Base-by-base conservation (phyloP, 2,888 invertebrate genomes). In the Marasmarcha lunaedactyla region DNA sequence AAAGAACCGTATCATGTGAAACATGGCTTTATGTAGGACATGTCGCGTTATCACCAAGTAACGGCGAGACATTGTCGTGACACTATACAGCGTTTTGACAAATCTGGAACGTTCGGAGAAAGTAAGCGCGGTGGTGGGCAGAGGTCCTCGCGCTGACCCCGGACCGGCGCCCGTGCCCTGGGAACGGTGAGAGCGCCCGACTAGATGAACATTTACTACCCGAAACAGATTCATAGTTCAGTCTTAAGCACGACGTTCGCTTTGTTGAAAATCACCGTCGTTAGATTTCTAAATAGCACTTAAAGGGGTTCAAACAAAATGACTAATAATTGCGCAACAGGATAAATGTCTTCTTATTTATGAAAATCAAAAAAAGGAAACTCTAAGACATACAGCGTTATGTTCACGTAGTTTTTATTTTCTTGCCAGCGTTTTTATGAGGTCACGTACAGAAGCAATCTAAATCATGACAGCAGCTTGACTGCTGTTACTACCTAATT, bases 381-480 rank as follows among this genome's bases (percentile, higher is more conserved):
- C n/a, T n/a, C n/a, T n/a, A n/a, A n/a, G n/a, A n/a, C n/a, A n/a
- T n/a, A 20, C 3, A 20, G 3, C 20, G 20, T 20, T 5, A 20
- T 20, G 20, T 20, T 20, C 20, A 20, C 20, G 20, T 20, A 20
- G 20, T 5, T 20, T 20, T 20, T 20, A 20, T 20, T 20, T 20
- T 20, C 20, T 20, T 5, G 20, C 20, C 4, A 30, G 55, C 51
- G 54, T 54, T 56, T 57, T 61, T 63, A 63, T 57, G 54, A 57
- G 65, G 66, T 68, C 71, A 71, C 71, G 71, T 68, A 58, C 59
- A 42, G 51, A 59, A 61, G 53, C 53, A 55, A 60, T 64, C 59
- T 53, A 49, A 51, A 51, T 54, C 49, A 50, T 45, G 50, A 46
- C 48, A 47, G 52, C 55, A 55, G 47, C 55, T 52, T 48, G 48